These are phyloP conservation scores for Drosophila melanosoma DNA, from an alignment of 2,888 invertebrate genomes.

Conservation along the genomic window DNA sequence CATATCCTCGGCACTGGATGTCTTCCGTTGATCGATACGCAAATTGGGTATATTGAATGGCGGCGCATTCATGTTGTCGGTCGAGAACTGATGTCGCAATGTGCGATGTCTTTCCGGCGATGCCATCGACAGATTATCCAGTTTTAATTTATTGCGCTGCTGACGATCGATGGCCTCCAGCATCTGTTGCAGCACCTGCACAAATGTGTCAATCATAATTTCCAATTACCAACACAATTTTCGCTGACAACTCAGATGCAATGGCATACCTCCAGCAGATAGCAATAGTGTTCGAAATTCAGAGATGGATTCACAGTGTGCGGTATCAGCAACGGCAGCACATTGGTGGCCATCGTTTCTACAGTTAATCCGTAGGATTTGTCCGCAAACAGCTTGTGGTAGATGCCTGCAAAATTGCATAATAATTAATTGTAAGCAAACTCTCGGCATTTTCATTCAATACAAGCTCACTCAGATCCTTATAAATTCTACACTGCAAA, in stretches of 20 bases:
- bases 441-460: slow-evolving; percentile 3
- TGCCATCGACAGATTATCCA: slow-evolving; percentile 91
- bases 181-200: slow-evolving; percentile 95
- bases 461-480: not conserved
- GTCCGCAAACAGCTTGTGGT: slow-evolving; percentile 95
- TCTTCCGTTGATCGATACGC: slow-evolving; percentile 94
- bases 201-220: slow-evolving; percentile 7
- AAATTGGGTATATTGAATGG: slow-evolving; percentile 95
- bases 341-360: slow-evolving; percentile 96
- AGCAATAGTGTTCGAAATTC: slow-evolving; percentile 92
- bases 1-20: slow-evolving; percentile 96
- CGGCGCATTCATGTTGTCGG: slow-evolving; percentile 93
- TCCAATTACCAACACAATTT: slow-evolving; percentile 8
- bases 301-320: slow-evolving; percentile 95
- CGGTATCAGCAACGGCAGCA: slow-evolving; percentile 96
- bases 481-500: slow-evolving; percentile 4
- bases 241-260: not conserved
- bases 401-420: slow-evolving; percentile 89
- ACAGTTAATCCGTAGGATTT: slow-evolving; percentile 95
- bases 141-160: slow-evolving; percentile 94
- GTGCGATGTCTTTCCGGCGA: slow-evolving; percentile 91
- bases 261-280: slow-evolving; percentile 87
- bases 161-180: slow-evolving; percentile 94
- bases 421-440: slow-evolving; percentile 26
- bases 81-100: slow-evolving; percentile 92